These are phyloP conservation scores for Eupithecia vulgata DNA, from an alignment of 2,888 invertebrate species.

Conservation along the genomic window DNA sequence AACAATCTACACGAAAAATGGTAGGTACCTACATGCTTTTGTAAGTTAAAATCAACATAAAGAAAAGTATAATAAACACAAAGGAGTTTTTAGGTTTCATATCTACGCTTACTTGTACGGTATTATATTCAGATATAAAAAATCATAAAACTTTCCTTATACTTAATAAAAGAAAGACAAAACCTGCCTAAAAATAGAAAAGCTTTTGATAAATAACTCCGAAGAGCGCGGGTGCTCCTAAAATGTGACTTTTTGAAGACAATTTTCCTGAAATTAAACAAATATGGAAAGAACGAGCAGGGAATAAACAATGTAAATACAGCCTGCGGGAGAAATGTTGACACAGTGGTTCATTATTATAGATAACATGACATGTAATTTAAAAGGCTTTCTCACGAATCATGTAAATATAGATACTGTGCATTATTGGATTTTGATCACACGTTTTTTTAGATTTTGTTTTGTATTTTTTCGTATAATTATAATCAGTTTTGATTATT, in stretches of 20 bases:
- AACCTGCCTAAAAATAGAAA: not conserved
- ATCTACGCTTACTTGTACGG: not conserved
- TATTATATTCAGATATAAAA: not conserved
- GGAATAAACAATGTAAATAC: slow-evolving; percentile 9
- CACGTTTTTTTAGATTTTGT: not conserved
- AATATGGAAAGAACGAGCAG: not conserved
- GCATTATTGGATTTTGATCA: not conserved
- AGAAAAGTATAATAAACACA: not conserved
- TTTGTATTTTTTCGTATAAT: not conserved
- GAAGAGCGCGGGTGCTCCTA: not conserved
- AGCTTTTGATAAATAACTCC: not conserved
- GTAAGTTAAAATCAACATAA: not conserved
- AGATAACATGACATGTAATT: slow-evolving; percentile 40
- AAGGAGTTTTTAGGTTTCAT: not conserved
- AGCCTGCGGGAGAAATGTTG: slow-evolving; percentile 51
- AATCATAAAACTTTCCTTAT: not conserved
- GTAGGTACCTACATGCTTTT: too few relatives aligned
- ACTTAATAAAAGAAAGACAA: not conserved
- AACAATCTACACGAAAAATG: too few relatives aligned
- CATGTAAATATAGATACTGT: slow-evolving; percentile 6
- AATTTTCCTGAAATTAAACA: slow-evolving; percentile 1
- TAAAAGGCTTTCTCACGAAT: slow-evolving; percentile 15
- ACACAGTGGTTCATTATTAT: slow-evolving; percentile 61
- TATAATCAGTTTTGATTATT: too few relatives aligned
- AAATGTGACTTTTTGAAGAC: slow-evolving; percentile 5